A percentile compares a stretch with the other conserved stretches of the same genome.
phyloP scores from a whole-genome alignment of 2,888 invertebrate genomes.

The Saturnia pavonia region DNA sequence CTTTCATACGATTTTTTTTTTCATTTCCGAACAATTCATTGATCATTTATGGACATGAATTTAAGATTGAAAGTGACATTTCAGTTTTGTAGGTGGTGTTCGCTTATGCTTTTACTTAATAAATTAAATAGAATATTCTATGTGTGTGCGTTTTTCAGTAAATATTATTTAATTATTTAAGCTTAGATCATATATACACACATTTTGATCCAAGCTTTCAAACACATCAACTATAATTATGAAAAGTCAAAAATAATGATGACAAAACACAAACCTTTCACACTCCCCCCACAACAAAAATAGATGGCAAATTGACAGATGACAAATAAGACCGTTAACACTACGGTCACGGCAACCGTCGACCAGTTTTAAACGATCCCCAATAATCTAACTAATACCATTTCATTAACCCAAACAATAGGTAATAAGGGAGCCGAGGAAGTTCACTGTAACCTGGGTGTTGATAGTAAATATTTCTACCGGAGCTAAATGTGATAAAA shows the following conservation, averaged over 20 bases:
- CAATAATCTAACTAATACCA: constrained; percentile 24
- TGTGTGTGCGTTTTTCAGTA: no score
- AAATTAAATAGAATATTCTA: no score
- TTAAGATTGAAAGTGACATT: no score
- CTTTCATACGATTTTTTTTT: no score
- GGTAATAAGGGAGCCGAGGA: constrained; percentile 32
- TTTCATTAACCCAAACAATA: constrained; percentile 20
- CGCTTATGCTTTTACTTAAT: no score
- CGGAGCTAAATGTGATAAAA: constrained; percentile 76
- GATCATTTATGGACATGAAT: no score
- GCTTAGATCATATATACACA: not conserved
- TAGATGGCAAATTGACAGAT: constrained; percentile 80
- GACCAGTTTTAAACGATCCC: constrained; percentile 17
- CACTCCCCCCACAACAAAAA: constrained; percentile 73
- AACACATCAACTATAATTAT: constrained; percentile 50
- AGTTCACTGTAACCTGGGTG: constrained; percentile 49
- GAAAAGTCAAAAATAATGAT: constrained; percentile 74
- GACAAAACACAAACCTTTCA: constrained; percentile 75
- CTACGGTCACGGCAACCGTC: constrained; percentile 58
- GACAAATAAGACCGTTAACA: constrained; percentile 80
- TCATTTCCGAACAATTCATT: no score
- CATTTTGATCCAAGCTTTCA: constrained; percentile 4
- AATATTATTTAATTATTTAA: no score
- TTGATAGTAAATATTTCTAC: constrained; percentile 72
- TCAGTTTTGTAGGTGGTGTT: no score